phyloP scores from a whole-genome alignment of 1,140 invertebrate species.

The Cheumatopsyche charites region DNA sequence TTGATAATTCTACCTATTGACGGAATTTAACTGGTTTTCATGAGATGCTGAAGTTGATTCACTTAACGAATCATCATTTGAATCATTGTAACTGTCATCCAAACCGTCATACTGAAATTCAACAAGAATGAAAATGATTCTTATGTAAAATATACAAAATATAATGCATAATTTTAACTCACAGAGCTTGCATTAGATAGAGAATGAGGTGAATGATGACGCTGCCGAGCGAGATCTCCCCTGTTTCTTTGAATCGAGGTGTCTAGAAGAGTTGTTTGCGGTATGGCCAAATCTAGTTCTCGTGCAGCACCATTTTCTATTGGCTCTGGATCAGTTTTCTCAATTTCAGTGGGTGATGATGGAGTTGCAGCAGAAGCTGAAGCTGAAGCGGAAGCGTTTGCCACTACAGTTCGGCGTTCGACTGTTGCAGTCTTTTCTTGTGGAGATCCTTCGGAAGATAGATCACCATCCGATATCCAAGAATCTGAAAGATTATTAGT shows the following conservation, averaged over 20 bases:
- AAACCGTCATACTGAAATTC: conserved; percentile 68
- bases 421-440: conserved; percentile 76
- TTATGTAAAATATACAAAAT: too few species aligned
- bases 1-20: conserved; percentile 39
- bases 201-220: conserved; percentile 58
- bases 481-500: conserved; percentile 39
- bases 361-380: neutral
- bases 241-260: conserved; percentile 86
- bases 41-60: conserved; percentile 61
- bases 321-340: conserved; percentile 6
- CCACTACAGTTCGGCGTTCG: conserved; percentile 65
- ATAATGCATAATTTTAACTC: conserved; percentile 48
- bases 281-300: conserved; percentile 84
- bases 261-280: conserved; percentile 80
- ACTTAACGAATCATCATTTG: conserved; percentile 68
- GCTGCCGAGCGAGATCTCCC: conserved; percentile 77
- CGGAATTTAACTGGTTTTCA: conserved; percentile 51
- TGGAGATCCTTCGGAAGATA: conserved; percentile 46
- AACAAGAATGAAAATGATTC: too few species aligned
- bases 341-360: conserved; percentile 17
- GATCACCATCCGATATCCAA: conserved; percentile 47
- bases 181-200: conserved; percentile 73
- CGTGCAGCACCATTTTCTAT: conserved; percentile 52
- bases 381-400: conserved; percentile 34
- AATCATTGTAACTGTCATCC: conserved; percentile 73